Evolutionary conservation across 2,888 invertebrate species (phyloP).

Genomic region (Anorthoa munda): DNA sequence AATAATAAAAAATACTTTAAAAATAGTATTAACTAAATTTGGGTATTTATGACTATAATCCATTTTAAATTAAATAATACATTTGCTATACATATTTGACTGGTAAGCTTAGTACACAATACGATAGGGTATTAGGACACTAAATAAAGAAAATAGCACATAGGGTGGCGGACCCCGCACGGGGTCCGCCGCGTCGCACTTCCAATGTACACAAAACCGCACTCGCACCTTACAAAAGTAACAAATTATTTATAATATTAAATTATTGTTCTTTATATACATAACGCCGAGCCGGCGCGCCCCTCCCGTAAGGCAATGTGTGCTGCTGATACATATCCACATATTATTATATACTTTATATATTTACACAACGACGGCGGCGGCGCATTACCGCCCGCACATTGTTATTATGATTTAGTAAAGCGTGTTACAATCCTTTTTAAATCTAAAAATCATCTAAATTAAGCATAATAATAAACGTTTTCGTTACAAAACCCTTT

Average conservation of each 20-base stretch:
- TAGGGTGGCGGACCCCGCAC: slow-evolving; percentile 75
- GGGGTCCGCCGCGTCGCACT: slow-evolving; percentile 72
- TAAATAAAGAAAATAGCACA: slow-evolving; percentile 89
- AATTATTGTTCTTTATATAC: slow-evolving; percentile 89
- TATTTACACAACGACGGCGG: slow-evolving; percentile 89
- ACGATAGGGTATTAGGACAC: slow-evolving; percentile 87
- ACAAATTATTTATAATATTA: slow-evolving; percentile 87
- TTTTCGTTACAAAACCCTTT: slow-evolving; percentile 67
- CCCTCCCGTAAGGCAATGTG: slow-evolving; percentile 83
- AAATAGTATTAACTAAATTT: slow-evolving; percentile 90
- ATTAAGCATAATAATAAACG: slow-evolving; percentile 70
- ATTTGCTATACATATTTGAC: slow-evolving; percentile 90
- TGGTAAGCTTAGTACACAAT: slow-evolving; percentile 90
- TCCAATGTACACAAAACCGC: slow-evolving; percentile 82
- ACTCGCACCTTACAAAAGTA: slow-evolving; percentile 88
- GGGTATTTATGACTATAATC: slow-evolving; percentile 91
- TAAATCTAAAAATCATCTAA: slow-evolving; percentile 77
- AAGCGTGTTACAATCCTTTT: slow-evolving; percentile 81
- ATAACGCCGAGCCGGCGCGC: slow-evolving; percentile 83
- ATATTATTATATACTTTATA: slow-evolving; percentile 75
- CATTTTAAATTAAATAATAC: slow-evolving; percentile 89
- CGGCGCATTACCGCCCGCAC: slow-evolving; percentile 83
- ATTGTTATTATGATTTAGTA: slow-evolving; percentile 83
- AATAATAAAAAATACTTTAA: slow-evolving; percentile 82
- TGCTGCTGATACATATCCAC: slow-evolving; percentile 82